Conservation (phyloP, 2,797 vertebrate species). For the Sebastes hubbsi region DNA sequence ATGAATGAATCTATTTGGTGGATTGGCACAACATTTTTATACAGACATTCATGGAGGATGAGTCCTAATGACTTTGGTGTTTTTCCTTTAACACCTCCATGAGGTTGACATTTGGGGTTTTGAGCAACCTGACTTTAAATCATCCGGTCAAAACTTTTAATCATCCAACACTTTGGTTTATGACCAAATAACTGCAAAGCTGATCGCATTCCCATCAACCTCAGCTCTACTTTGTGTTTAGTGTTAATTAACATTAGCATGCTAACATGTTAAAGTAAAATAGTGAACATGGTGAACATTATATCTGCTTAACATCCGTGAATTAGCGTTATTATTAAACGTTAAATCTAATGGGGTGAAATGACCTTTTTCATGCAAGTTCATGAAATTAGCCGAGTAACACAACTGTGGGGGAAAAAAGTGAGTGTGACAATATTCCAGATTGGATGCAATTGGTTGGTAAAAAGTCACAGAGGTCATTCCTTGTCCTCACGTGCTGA, state of each 20-base stretch:
- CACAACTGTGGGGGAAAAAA: neutral
- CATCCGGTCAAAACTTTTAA: neutral
- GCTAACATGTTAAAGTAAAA: no score
- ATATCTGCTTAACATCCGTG: no score
- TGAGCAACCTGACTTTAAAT: neutral
- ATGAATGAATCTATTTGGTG: neutral
- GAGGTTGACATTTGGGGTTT: no score
- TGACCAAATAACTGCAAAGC: neutral
- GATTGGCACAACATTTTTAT: neutral
- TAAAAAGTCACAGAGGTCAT: slow-evolving; percentile 63
- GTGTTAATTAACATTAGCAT: neutral
- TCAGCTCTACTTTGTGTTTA: no score
- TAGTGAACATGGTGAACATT: no score
- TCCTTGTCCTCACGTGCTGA: slow-evolving; percentile 58
- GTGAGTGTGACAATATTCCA: slow-evolving; percentile 37
- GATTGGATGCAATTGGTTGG: slow-evolving; percentile 3
- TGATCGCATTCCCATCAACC: neutral
- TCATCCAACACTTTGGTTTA: neutral
- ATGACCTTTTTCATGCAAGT: neutral
- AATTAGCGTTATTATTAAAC: no score
- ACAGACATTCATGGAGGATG: neutral
- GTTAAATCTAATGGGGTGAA: neutral
- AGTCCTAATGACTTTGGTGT: no score
- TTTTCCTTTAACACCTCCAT: no score
- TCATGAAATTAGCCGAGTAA: neutral